Conservation (phyloP, 1,140 invertebrate species). For the Vollenhovia emeryi region DNA sequence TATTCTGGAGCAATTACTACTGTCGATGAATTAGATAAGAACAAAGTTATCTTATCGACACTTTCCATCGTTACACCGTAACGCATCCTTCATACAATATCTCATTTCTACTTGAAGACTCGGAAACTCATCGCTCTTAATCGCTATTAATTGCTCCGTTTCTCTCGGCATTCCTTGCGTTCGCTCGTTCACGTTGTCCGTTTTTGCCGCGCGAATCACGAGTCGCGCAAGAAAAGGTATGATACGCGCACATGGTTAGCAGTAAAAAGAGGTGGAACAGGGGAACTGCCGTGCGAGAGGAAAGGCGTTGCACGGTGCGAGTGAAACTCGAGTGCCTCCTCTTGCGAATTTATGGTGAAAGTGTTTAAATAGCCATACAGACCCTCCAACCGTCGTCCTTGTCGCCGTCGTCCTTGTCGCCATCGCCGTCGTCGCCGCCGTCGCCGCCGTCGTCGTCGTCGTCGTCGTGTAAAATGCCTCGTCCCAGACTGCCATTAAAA, state of each 20-base stretch:
- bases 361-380: slow-evolving; percentile 75
- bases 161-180: slow-evolving; percentile 19
- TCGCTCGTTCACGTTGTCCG: neutral
- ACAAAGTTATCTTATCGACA: neutral
- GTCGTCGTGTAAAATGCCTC: slow-evolving; percentile 62
- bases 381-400: slow-evolving; percentile 42
- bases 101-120: neutral
- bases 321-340: slow-evolving; percentile 65
- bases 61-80: neutral
- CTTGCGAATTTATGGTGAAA: slow-evolving; percentile 72
- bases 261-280: slow-evolving; percentile 46
- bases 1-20: no score
- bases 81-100: neutral
- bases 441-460: neutral
- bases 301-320: slow-evolving; percentile 58
- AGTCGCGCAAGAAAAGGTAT: slow-evolving; percentile 29
- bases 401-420: neutral
- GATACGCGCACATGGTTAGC: slow-evolving; percentile 56
- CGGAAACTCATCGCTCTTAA: slow-evolving; percentile 5
- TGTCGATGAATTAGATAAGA: no score
- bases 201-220: slow-evolving; percentile 50
- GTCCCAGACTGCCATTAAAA: slow-evolving; percentile 60
- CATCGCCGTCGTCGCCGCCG: slow-evolving; percentile 10
- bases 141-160: slow-evolving; percentile 22
- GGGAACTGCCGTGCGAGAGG: slow-evolving; percentile 9